These are phyloP conservation scores for Drosophila lacteicornis DNA, from an alignment of 1,140 invertebrate genomes.

Conservation along the genomic window DNA sequence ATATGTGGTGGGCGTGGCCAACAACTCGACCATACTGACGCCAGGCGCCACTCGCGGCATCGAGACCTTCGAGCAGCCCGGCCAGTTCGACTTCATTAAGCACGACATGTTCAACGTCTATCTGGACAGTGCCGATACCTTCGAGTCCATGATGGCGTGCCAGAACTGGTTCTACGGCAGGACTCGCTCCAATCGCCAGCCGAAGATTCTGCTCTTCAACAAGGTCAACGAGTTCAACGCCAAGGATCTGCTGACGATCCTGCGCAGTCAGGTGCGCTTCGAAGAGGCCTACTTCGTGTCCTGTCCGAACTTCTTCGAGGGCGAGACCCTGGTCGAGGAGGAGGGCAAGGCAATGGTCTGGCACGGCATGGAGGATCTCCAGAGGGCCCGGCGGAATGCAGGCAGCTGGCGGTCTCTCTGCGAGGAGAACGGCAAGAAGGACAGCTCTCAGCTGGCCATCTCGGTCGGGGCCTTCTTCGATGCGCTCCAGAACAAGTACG, in stretches of 20 bases:
- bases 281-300: constrained; percentile 91
- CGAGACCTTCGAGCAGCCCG: constrained; percentile 88
- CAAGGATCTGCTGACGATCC: constrained; percentile 87
- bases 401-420: constrained; percentile 87
- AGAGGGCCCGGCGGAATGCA: constrained; percentile 86
- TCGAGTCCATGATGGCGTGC: constrained; percentile 94
- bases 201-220: constrained; percentile 93
- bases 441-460: constrained; percentile 58
- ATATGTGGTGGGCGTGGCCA: constrained; percentile 40
- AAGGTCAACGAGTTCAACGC: constrained; percentile 91
- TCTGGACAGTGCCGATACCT: constrained; percentile 97
- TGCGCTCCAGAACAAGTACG: constrained; percentile 67
- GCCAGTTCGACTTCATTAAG: constrained; percentile 89
- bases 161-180: constrained; percentile 91
- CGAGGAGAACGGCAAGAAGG: constrained; percentile 55
- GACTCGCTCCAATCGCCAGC: constrained; percentile 74
- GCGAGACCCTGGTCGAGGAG: constrained; percentile 38
- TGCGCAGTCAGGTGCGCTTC: constrained; percentile 87
- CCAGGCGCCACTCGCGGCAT: constrained; percentile 86
- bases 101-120: constrained; percentile 88
- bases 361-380: constrained; percentile 85
- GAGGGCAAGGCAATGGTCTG: constrained; percentile 32
- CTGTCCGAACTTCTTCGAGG: constrained; percentile 86
- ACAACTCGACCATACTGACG: constrained; percentile 49
- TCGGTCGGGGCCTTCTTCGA: constrained; percentile 67